Conservation (phyloP, 2,888 invertebrate genomes). For the Drosophila histrio region DNA sequence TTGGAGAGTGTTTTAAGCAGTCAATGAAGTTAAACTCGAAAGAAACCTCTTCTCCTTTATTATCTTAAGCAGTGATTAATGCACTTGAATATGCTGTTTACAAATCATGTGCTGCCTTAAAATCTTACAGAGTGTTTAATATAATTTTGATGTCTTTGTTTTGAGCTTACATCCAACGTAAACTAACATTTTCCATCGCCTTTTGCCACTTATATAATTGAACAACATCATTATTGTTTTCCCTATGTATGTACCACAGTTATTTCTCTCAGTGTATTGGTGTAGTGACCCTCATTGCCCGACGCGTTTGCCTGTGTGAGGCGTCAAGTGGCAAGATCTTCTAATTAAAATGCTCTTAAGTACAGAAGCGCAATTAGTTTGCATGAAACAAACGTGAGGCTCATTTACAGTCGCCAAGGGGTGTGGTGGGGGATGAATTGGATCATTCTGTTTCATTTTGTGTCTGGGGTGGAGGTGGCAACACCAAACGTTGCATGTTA, state of each 20-base stretch:
- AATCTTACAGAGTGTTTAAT: too few species aligned
- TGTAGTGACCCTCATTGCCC: conserved; percentile 64
- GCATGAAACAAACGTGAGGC: conserved; percentile 73
- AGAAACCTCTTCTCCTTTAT: too few species aligned
- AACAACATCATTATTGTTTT: background rate
- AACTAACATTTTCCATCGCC: too few species aligned
- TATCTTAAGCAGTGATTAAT: too few species aligned
- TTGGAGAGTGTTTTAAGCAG: too few species aligned
- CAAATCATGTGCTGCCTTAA: too few species aligned
- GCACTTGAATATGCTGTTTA: too few species aligned
- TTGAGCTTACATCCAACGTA: too few species aligned
- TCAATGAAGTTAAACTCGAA: too few species aligned
- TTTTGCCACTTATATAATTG: too few species aligned
- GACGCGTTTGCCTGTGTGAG: conserved; percentile 31
- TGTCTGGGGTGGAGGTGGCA: conserved; percentile 64
- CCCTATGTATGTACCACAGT: background rate
- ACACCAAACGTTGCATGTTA: conserved; percentile 69
- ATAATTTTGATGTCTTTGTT: too few species aligned
- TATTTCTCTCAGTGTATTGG: conserved; percentile 33
- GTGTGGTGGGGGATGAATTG: background rate
- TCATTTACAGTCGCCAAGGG: conserved; percentile 41
- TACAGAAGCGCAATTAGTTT: conserved; percentile 77
- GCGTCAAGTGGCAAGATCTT: conserved; percentile 57
- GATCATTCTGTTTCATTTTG: conserved; percentile 14
- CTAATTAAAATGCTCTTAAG: conserved; percentile 78